Evolutionary conservation across 2,888 invertebrate genomes (phyloP).

Genomic region (Agriopis marginaria): DNA sequence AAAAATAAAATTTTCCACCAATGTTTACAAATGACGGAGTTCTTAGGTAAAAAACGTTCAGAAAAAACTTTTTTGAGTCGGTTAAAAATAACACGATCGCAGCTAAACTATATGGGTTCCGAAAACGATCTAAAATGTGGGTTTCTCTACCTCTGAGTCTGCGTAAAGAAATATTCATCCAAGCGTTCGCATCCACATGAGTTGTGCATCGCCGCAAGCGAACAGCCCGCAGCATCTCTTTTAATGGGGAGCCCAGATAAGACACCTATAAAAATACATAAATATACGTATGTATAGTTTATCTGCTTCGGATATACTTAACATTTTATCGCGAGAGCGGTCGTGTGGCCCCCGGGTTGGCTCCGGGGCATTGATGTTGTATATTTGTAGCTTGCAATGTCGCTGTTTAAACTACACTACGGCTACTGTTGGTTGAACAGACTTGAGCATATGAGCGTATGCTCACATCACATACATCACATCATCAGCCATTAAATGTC

Average conservation of each 20-base stretch:
- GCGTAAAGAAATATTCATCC: constrained; percentile 10
- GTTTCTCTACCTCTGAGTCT: constrained; percentile 5
- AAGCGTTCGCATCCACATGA: constrained; percentile 15
- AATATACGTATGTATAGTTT: constrained; percentile 8
- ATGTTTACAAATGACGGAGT: no score
- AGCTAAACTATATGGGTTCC: neutral
- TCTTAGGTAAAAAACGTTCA: no score
- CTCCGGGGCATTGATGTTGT: constrained; percentile 5
- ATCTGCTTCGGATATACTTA: constrained; percentile 24
- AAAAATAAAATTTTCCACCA: no score
- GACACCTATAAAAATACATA: constrained; percentile 36
- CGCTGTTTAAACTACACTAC: neutral
- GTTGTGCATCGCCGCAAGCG: constrained; percentile 26
- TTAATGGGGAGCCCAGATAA: constrained; percentile 32
- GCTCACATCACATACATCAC: no score
- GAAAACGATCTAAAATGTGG: constrained; percentile 2
- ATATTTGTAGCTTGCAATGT: constrained; percentile 9
- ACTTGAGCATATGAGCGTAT: neutral
- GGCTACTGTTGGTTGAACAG: constrained; percentile 3
- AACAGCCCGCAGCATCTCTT: constrained; percentile 15
- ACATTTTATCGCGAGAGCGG: constrained; percentile 26
- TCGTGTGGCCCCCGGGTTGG: constrained; percentile 4
- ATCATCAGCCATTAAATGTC: no score
- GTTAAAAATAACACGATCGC: no score
- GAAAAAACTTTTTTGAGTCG: no score